phyloP scores from a whole-genome alignment of 2,888 invertebrate genomes.

The Alviniconcha strummeri region DNA sequence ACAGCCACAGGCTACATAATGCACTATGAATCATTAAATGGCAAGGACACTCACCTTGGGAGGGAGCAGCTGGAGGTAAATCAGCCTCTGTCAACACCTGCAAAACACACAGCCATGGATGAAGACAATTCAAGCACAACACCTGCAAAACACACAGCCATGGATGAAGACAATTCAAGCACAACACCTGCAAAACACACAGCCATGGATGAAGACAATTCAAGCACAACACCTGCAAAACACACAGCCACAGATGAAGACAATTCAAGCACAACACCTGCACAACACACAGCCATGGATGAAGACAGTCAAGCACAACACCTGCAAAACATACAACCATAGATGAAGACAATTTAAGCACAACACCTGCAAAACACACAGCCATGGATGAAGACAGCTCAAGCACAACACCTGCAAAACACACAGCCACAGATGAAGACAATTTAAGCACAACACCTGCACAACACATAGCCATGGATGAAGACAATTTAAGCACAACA shows the following conservation, averaged over 20 bases:
- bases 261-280: too few species aligned
- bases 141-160: not conserved
- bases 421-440: not conserved
- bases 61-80: not conserved
- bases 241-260: not conserved
- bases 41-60: not conserved
- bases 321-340: too few species aligned
- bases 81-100: conserved; percentile 5
- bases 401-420: not conserved
- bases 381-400: not conserved
- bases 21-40: not conserved
- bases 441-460: not conserved
- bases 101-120: not conserved
- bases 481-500: too few species aligned
- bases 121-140: not conserved
- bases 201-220: not conserved
- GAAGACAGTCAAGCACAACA: too few species aligned
- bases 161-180: not conserved
- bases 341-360: too few species aligned
- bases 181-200: not conserved
- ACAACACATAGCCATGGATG: not conserved
- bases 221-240: not conserved
- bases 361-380: not conserved
- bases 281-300: too few species aligned
- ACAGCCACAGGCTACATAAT: too few species aligned